A percentile compares a stretch with the other conserved stretches of the same genome.
Conservation (phyloP, 2,797 vertebrate species). For the Etheostoma nigrum region DNA sequence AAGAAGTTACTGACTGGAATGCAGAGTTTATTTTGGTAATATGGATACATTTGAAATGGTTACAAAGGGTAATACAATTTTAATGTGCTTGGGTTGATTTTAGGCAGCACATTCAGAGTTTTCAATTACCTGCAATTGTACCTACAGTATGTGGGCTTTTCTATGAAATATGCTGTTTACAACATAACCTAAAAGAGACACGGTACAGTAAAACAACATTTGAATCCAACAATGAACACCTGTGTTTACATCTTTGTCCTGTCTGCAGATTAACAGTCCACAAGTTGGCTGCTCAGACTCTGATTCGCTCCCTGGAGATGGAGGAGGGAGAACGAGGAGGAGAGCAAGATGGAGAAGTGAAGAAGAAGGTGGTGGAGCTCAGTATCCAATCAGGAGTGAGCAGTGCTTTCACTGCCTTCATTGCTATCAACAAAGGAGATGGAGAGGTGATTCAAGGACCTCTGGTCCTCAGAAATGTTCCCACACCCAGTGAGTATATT, state of each 20-base stretch:
- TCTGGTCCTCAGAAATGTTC: conserved; percentile 70
- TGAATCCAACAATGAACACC: too few relatives aligned
- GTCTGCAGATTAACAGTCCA: conserved; percentile 82
- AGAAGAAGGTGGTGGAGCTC: conserved; percentile 79
- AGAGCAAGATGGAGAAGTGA: conserved; percentile 34
- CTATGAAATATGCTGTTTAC: too few relatives aligned
- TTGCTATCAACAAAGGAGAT: conserved; percentile 80
- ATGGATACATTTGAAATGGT: too few relatives aligned
- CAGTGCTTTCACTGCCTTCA: conserved; percentile 85
- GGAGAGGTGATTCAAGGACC: conserved; percentile 73
- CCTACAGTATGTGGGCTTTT: too few relatives aligned
- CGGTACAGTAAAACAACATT: too few relatives aligned
- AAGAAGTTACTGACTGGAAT: too few relatives aligned
- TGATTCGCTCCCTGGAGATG: conserved; percentile 82
- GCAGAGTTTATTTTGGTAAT: too few relatives aligned
- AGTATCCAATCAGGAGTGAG: conserved; percentile 87
- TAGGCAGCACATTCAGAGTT: too few relatives aligned
- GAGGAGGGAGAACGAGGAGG: neutral
- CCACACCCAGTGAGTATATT: conserved; percentile 52
- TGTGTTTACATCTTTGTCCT: neutral
- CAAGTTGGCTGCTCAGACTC: conserved; percentile 80
- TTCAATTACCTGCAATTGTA: too few relatives aligned
- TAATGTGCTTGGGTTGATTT: too few relatives aligned
- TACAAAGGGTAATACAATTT: too few relatives aligned
- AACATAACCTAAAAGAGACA: too few relatives aligned